Evolutionary conservation across 2,797 vertebrate species (phyloP), one percentile per base, ranked within the genome.

Genomic region (Rhinogobio ventralis): DNA sequence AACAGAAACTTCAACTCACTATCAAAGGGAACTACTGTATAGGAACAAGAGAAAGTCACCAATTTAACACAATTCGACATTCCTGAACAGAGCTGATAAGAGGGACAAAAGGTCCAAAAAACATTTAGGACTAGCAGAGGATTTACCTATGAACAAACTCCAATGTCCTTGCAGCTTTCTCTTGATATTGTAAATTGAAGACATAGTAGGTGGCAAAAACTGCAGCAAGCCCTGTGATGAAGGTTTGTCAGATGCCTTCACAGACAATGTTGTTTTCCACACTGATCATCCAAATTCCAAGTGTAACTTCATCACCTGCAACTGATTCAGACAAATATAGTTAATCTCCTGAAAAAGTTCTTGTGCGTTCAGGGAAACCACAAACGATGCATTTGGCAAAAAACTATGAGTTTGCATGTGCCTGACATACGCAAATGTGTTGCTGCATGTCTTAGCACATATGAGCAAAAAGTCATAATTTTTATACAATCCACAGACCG

Each of bases 361-460:
- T 83, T 17, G 10, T 75, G 74, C 85, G 83, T 64, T 25, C 30
- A 81, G 42, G 7, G 9, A 76, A 55, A 82, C 57, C 72, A 74
- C 83, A n/a, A n/a, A 79, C 57, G 30, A 53, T 68, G 60, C 64
- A 88, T 88, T 81, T 33, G 77, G 84, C 25, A 75, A 28, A 79
- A 67, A 75, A 49, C 51, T 74, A 68, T 83, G 81, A 33, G 42
- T 78, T 51, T 3, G 10, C 53, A 81, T 86, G 51, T 84, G 77
- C 71, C 87, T 86, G 20, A 84, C 39, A 33, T 83, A 73, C 30
- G 53, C 64, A 78, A 85, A n/a, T n/a, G n/a, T n/a, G n/a, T n/a
- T n/a, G n/a, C n/a, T n/a, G 79, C 79, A 79, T 28, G 64, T 85
- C 17, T 85, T 79, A 45, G 30, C 23, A 68, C 84, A 83, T 23